phyloP scores from a whole-genome alignment of 2,888 invertebrate genomes.

The Trachelus stipa region DNA sequence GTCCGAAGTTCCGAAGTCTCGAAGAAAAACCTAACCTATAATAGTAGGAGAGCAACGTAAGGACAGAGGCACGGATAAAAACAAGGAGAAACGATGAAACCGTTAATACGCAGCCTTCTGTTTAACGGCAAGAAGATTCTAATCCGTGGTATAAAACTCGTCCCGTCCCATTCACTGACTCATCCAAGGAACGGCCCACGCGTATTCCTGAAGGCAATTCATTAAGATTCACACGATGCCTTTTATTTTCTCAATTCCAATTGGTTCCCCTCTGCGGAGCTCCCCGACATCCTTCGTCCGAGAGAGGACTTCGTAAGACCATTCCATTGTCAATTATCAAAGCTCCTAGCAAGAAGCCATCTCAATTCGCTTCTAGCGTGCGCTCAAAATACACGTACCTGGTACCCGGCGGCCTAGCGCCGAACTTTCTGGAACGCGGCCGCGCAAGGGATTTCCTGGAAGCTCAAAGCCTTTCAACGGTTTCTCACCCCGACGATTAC shows the following conservation, averaged over 20 bases:
- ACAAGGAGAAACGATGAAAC: neutral
- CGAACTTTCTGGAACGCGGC: neutral
- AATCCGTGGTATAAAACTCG: neutral
- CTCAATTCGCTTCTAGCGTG: neutral
- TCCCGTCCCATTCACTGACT: neutral
- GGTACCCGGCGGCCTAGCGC: neutral
- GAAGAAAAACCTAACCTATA: neutral
- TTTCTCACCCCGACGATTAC: neutral
- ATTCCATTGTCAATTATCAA: neutral
- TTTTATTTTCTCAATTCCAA: constrained; percentile 1
- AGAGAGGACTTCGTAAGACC: neutral
- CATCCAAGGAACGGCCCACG: neutral
- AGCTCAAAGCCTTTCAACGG: neutral
- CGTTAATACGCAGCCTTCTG: neutral
- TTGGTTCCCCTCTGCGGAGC: neutral
- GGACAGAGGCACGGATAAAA: neutral
- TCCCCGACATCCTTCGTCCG: neutral
- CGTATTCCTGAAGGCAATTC: constrained; percentile 3
- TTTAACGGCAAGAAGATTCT: neutral
- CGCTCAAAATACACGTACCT: neutral
- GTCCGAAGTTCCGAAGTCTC: too few species aligned
- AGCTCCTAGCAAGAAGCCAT: neutral
- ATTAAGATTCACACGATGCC: constrained; percentile 5
- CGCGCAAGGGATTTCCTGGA: neutral
- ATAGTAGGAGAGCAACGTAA: neutral